Base-by-base conservation (phyloP, 2,888 invertebrate genomes). In the Notodonta ziczac region DNA sequence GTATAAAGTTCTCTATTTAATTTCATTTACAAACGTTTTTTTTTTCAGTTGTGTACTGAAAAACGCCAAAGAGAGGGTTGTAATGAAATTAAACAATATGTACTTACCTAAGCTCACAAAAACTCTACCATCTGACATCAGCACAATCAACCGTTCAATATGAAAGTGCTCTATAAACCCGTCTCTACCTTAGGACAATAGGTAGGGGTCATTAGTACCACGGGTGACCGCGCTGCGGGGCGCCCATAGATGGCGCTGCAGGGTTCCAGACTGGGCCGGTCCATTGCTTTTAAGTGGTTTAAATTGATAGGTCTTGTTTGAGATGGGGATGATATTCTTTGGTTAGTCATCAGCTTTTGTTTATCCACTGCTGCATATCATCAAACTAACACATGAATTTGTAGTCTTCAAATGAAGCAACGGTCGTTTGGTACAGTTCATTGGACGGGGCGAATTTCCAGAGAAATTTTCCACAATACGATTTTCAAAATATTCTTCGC, bases 121-220 rank as follows among this genome's bases (percentile, higher is more conserved):
- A 10, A 24, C 52, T 32, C 32, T 32, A 52, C 52, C 52, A 52
- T 52, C 52, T 52, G 52, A 32, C 32, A 32, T 35, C 13, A 35
- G 39, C 39, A 54, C 39, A 54, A 54, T 39, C 0, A 54, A 54
- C 4, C n/a, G 4, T 13, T 39, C 13, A 32, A 32, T 52, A 40
- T 7, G 13, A 55, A 9, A 55, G 39, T 40, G 55, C 53, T 35
- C 35, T 40, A 42, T 40, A 42, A n/a, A n/a, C 42, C 44, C 39
- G 14, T 54, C 39, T 70, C 72, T 70, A 77, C 63, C 63, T 68
- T 61, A 55, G 52, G 56, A 75, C 77, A 77, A 74, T 70, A 72
- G 76, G 73, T 70, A 65, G 63, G 39, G 76, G 76, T 75, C 76
- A 77, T 76, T 73, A 73, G 66, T 60, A 54, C 67, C 62, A 32